Base-by-base conservation (phyloP, 2,797 vertebrate genomes). In the Poeciliopsis gracilis region DNA sequence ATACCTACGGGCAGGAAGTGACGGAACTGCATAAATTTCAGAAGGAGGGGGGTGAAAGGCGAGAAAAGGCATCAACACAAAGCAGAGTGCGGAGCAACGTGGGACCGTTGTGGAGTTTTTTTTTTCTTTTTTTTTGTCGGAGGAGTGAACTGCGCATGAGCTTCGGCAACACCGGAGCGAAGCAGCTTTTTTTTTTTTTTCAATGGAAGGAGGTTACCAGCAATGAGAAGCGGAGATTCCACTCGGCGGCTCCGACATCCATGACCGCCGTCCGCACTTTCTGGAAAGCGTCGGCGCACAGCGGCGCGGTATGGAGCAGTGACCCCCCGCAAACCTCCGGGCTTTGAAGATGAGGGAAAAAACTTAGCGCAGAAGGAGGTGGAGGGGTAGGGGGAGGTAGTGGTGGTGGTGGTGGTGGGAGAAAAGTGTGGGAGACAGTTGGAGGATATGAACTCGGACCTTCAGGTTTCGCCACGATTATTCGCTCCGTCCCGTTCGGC, bases 1-100 rank as follows among this genome's bases (percentile, higher is more conserved):
- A 95, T 90, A 93, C 94, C 86, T 95, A 90, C 86, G 72, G 91
- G 74, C 89, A 96, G 97, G 97, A 97, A 97, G 97, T 97, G 97
- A 96, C 96, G 96, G 94, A 89, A 89, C 87, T 90, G 91, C 87
- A 84, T 82, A 91, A 88, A 61, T 61, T 79, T 83, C 71, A 77
- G 79, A 78, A 77, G 66, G 75, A 63, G 77, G 67, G 16, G 11
- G 43, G 16, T 18, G 28, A 57, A 36, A 41, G 73, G 67, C 9
- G 63, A 80, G 77, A 67, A 36, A 46, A 75, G 15, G 87, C 90
- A 89, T 92, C 84, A 90, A 86, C 89, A 91, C 89, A 88, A 92
- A 92, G 86, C 89, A 88, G 71, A 61, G 81, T 85, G 73, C 30
- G 90, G 78, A 87, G 88, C 83, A 91, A 70, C 87, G 90, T 91